Evolutionary conservation across 2,113 vertebrate species (phyloP).

Genomic region (Athene cunicularia): DNA sequence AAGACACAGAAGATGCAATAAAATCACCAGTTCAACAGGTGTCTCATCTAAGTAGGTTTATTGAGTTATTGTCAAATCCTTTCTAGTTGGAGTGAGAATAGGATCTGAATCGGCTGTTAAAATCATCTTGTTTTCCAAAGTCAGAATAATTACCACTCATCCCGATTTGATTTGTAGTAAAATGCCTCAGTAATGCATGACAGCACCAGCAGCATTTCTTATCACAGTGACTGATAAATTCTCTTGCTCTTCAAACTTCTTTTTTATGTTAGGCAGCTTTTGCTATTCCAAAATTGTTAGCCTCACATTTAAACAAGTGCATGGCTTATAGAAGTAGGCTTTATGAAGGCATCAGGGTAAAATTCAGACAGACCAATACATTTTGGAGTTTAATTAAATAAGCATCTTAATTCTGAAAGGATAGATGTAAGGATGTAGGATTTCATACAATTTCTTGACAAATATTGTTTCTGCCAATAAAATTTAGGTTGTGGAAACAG

Average conservation of each 20-base stretch:
- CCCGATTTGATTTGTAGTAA: background rate
- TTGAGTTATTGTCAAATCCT: background rate
- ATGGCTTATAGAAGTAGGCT: background rate
- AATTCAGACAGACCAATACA: background rate
- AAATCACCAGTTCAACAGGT: background rate
- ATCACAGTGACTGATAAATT: background rate
- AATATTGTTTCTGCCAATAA: background rate
- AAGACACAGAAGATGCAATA: background rate
- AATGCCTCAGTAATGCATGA: background rate
- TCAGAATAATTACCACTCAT: background rate
- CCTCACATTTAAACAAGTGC: background rate
- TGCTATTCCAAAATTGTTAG: background rate
- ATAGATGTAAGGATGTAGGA: background rate
- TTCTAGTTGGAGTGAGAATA: background rate
- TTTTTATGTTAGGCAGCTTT: background rate
- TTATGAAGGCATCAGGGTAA: background rate
- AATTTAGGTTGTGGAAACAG: background rate
- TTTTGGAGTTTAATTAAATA: background rate
- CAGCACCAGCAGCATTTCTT: background rate
- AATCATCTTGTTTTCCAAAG: background rate
- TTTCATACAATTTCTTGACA: background rate
- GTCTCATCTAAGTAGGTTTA: background rate
- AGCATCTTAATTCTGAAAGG: background rate
- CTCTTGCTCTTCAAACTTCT: background rate
- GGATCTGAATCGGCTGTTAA: background rate